Conservation (phyloP, 2,888 invertebrate species). For the Amiota minor region DNA sequence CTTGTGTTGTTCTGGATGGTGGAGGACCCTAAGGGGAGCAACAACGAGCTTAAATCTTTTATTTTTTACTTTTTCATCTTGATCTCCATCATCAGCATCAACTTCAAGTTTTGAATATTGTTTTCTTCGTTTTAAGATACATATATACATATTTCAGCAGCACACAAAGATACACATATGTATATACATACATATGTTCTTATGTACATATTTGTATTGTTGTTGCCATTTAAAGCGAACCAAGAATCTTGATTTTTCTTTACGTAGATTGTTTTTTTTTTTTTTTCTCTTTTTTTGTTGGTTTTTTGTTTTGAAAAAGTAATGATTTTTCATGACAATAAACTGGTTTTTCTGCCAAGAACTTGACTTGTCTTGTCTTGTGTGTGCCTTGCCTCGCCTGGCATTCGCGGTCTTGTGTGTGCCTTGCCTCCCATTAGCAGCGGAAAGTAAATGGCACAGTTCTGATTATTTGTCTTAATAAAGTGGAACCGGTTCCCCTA, state of each 20-base stretch:
- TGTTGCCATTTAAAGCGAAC: constrained; percentile 56
- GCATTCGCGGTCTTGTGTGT: constrained; percentile 27
- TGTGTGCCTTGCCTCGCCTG: constrained; percentile 34
- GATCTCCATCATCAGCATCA: too few relatives aligned
- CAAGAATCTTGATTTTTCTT: constrained; percentile 52
- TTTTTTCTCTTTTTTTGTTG: background rate
- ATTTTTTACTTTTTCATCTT: too few relatives aligned
- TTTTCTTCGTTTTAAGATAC: too few relatives aligned
- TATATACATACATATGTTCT: too few relatives aligned
- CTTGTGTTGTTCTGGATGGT: constrained; percentile 47
- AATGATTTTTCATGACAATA: constrained; percentile 55
- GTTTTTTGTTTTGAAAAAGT: constrained; percentile 19
- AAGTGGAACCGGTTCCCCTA: constrained; percentile 56
- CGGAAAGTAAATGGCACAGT: constrained; percentile 58
- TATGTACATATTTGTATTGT: constrained; percentile 42
- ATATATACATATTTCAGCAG: too few relatives aligned
- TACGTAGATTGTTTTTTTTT: constrained; percentile 38
- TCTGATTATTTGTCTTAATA: constrained; percentile 51
- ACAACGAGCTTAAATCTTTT: too few relatives aligned
- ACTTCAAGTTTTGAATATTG: too few relatives aligned
- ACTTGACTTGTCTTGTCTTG: constrained; percentile 38
- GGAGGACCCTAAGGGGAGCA: constrained; percentile 43
- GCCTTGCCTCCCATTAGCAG: constrained; percentile 17
- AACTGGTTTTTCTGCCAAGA: constrained; percentile 64
- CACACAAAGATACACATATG: too few relatives aligned